Conservation (phyloP, 2,113 vertebrate genomes). For the Xiphophorus couchianus region DNA sequence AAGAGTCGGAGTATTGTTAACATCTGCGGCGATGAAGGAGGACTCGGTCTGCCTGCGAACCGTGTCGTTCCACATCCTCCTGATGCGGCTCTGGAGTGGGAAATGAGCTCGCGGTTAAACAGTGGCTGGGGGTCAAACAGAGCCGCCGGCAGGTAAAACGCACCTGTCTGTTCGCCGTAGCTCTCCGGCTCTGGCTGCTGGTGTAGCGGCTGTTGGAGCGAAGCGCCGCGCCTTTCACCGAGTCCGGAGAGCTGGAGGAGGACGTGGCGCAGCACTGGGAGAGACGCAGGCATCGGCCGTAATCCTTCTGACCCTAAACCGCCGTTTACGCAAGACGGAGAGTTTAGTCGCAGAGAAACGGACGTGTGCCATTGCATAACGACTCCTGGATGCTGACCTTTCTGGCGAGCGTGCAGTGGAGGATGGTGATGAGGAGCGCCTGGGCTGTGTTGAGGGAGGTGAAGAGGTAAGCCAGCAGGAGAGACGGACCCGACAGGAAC, state of each 20-base stretch:
- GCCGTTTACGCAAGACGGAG: background rate
- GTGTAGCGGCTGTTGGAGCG: constrained; percentile 91
- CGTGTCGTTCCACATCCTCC: constrained; percentile 96
- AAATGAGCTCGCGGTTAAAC: constrained; percentile 27
- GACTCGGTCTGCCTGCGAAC: constrained; percentile 93
- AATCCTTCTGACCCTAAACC: constrained; percentile 90
- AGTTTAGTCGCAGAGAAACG: background rate
- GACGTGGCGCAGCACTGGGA: constrained; percentile 90
- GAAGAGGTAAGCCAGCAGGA: constrained; percentile 93
- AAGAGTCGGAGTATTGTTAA: constrained; percentile 91
- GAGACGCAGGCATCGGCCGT: constrained; percentile 89
- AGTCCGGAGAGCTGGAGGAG: constrained; percentile 85
- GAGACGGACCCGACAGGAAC: constrained; percentile 89
- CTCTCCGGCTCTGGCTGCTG: constrained; percentile 84
- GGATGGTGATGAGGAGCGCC: constrained; percentile 91
- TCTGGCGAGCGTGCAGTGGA: constrained; percentile 92
- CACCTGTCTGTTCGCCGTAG: constrained; percentile 79
- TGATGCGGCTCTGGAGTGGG: constrained; percentile 87
- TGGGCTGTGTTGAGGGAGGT: constrained; percentile 94
- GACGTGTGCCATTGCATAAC: background rate
- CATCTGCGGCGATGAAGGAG: constrained; percentile 91
- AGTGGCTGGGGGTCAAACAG: background rate
- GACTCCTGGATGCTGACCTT: constrained; percentile 79
- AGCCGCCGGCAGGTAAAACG: background rate
- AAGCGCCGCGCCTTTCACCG: constrained; percentile 89